These are phyloP conservation scores for Clunio marinus DNA, from an alignment of 2,888 invertebrate genomes.

Conservation along the genomic window DNA sequence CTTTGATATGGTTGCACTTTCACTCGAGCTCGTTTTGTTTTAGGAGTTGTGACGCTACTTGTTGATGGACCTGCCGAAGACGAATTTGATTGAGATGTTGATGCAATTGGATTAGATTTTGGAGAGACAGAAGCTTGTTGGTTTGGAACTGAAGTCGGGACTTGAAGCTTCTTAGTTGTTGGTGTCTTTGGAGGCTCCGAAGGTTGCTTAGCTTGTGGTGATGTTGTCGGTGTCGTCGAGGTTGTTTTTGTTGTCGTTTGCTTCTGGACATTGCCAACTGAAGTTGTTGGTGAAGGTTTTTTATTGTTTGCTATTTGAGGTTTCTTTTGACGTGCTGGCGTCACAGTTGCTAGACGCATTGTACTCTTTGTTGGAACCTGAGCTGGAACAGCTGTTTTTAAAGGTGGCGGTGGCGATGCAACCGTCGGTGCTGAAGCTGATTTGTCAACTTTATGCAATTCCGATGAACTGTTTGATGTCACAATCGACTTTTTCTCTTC, in stretches of 20 bases:
- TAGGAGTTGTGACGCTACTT: conserved; percentile 42
- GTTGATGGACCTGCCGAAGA: conserved; percentile 47
- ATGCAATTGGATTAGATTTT: conserved; percentile 46
- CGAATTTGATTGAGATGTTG: conserved; percentile 47
- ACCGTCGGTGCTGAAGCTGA: background rate
- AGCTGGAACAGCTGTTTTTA: background rate
- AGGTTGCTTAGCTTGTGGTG: background rate
- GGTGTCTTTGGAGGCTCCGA: background rate
- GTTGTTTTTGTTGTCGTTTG: conserved; percentile 43
- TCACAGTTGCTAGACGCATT: conserved; percentile 37
- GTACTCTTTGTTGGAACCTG: background rate
- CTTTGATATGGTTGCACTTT: conserved; percentile 71
- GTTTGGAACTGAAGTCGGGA: background rate
- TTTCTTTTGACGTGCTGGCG: background rate
- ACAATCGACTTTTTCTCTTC: conserved; percentile 3
- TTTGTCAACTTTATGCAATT: conserved; percentile 13
- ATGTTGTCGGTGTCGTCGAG: background rate
- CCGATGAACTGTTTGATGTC: background rate
- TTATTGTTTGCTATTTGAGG: conserved; percentile 12
- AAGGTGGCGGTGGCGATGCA: background rate
- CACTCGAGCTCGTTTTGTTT: conserved; percentile 46
- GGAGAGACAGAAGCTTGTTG: conserved; percentile 39
- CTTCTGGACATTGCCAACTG: conserved; percentile 42
- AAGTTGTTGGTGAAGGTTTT: background rate
- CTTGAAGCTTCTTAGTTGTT: background rate